Conservation (phyloP, 2,888 invertebrate species). For the Lingula anatina region DNA sequence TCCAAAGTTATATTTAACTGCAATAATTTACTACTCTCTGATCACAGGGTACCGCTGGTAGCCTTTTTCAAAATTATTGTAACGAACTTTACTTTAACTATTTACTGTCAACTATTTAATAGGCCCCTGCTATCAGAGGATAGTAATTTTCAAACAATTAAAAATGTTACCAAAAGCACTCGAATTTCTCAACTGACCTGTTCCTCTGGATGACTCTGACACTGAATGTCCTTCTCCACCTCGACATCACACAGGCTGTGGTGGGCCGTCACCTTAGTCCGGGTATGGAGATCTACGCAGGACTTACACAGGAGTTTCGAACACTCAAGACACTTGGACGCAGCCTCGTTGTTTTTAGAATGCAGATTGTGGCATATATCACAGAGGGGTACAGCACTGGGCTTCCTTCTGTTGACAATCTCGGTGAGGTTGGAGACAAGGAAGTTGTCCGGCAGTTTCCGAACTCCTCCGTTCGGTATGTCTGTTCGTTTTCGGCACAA, state of each 20-base stretch:
- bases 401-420: conserved; percentile 24
- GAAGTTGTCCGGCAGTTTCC: conserved; percentile 48
- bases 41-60: no score
- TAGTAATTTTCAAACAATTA: no score
- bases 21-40: no score
- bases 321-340: conserved; percentile 49
- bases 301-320: conserved; percentile 41
- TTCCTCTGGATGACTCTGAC: conserved; percentile 46
- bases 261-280: conserved; percentile 46
- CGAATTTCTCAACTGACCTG: no score
- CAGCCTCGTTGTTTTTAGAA: conserved; percentile 30
- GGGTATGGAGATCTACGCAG: conserved; percentile 45
- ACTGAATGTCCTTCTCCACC: conserved; percentile 48
- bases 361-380: conserved; percentile 36
- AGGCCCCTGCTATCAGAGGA: no score
- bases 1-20: no score
- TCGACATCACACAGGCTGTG: conserved; percentile 49
- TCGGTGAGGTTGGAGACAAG: conserved; percentile 46
- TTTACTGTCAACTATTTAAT: no score
- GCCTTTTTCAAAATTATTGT: no score
- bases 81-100: no score
- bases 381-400: conserved; percentile 31
- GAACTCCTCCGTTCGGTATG: conserved; percentile 44
- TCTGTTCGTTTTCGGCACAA: conserved; percentile 47
- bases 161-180: no score